These are phyloP conservation scores for Apantesis nais DNA, from an alignment of 2,888 invertebrate genomes.

Conservation along the genomic window DNA sequence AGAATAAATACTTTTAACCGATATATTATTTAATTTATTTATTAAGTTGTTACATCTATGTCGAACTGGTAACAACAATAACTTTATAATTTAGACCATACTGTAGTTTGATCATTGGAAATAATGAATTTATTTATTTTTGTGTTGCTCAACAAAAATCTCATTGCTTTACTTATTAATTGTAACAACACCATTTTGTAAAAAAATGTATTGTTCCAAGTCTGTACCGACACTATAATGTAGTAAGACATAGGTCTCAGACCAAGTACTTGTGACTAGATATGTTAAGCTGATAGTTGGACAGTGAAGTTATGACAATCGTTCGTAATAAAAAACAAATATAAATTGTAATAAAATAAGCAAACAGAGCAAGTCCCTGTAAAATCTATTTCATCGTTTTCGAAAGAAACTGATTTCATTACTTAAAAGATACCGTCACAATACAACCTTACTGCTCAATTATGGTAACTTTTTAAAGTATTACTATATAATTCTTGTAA, in stretches of 20 bases:
- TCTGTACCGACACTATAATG: background rate
- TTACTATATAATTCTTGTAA: background rate
- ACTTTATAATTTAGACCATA: constrained; percentile 30
- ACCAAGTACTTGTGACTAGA: background rate
- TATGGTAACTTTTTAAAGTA: constrained; percentile 11
- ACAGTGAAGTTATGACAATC: background rate
- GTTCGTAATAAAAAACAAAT: background rate
- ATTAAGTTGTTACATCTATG: constrained; percentile 16
- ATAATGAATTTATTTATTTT: constrained; percentile 29
- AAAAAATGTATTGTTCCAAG: background rate
- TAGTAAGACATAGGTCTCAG: background rate
- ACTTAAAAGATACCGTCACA: constrained; percentile 1
- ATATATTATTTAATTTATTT: constrained; percentile 16
- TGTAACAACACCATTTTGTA: constrained; percentile 20
- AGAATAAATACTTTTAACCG: no score
- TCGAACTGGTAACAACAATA: constrained; percentile 35
- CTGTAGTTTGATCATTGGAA: constrained; percentile 39
- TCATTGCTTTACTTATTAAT: constrained; percentile 43
- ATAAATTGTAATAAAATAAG: background rate
- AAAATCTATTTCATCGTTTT: background rate
- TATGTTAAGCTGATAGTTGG: background rate
- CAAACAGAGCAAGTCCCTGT: background rate
- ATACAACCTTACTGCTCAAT: constrained; percentile 19
- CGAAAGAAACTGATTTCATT: background rate
- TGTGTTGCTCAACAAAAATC: constrained; percentile 57